Conservation (phyloP, 2,888 invertebrate species). For the Euzophera pinguis region DNA sequence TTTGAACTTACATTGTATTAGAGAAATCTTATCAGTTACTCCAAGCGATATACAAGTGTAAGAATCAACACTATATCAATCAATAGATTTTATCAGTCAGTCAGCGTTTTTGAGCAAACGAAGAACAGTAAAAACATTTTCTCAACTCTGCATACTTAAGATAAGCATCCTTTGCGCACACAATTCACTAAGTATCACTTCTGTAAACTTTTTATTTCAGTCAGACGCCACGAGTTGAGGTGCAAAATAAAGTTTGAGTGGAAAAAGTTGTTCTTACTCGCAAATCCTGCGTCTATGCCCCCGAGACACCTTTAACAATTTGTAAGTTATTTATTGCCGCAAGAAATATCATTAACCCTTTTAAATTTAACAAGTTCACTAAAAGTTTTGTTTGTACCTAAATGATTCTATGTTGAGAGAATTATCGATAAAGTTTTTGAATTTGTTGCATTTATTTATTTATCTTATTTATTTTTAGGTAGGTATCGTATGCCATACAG, state of each 20-base stretch:
- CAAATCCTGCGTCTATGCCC: conserved; percentile 65
- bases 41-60: too few species aligned
- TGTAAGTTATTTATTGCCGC: conserved; percentile 75
- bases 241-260: conserved; percentile 76
- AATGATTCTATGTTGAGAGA: neutral
- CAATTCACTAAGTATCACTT: neutral
- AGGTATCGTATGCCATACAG: too few species aligned
- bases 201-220: conserved; percentile 1
- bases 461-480: too few species aligned
- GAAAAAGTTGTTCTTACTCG: conserved; percentile 69
- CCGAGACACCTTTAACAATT: conserved; percentile 72
- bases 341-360: conserved; percentile 74
- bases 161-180: neutral
- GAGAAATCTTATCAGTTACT: too few species aligned
- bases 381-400: conserved; percentile 12
- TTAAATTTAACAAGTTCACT: conserved; percentile 55
- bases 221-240: conserved; percentile 59
- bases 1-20: too few species aligned
- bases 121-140: too few species aligned
- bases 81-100: too few species aligned
- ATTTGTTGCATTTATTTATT: too few species aligned
- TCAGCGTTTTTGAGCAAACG: too few species aligned
- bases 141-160: too few species aligned
- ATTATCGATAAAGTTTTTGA: neutral
- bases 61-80: too few species aligned